These are phyloP conservation scores for Trichogramma dendrolimi DNA, from an alignment of 2,888 invertebrate genomes.

Conservation along the genomic window DNA sequence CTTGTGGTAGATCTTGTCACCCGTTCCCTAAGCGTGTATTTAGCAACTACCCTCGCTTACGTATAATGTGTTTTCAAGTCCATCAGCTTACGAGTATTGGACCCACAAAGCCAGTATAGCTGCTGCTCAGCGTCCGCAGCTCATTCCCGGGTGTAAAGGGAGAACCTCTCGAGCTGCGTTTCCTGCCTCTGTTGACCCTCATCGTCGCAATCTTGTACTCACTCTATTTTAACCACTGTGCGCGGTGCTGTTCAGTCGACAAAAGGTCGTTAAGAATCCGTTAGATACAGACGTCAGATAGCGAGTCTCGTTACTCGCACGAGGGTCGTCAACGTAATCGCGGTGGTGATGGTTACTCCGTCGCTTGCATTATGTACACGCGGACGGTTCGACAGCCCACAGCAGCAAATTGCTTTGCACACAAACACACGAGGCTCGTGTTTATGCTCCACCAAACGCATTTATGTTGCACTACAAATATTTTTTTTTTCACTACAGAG, in stretches of 20 bases:
- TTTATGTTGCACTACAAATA: constrained; percentile 42
- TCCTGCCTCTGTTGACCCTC: background rate
- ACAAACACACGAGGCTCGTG: constrained; percentile 11
- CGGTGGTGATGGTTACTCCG: no score
- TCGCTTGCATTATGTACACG: no score
- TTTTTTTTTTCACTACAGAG: no score
- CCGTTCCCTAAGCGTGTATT: constrained; percentile 8
- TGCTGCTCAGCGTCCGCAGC: background rate
- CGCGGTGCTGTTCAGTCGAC: constrained; percentile 37
- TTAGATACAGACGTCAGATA: constrained; percentile 50
- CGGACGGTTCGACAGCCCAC: no score
- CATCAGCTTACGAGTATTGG: background rate
- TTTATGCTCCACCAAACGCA: constrained; percentile 36
- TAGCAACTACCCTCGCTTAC: constrained; percentile 17
- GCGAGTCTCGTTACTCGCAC: constrained; percentile 38
- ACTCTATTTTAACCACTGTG: constrained; percentile 17
- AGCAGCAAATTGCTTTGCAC: no score
- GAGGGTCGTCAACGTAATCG: background rate
- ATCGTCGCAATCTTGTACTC: background rate
- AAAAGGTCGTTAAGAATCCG: constrained; percentile 51
- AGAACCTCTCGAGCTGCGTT: background rate
- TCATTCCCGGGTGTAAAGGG: background rate
- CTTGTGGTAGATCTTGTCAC: constrained; percentile 26
- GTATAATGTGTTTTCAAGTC: background rate
- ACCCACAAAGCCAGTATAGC: background rate